phyloP scores from a whole-genome alignment of 2,113 vertebrate genomes.

The Perognathus longimembris region DNA sequence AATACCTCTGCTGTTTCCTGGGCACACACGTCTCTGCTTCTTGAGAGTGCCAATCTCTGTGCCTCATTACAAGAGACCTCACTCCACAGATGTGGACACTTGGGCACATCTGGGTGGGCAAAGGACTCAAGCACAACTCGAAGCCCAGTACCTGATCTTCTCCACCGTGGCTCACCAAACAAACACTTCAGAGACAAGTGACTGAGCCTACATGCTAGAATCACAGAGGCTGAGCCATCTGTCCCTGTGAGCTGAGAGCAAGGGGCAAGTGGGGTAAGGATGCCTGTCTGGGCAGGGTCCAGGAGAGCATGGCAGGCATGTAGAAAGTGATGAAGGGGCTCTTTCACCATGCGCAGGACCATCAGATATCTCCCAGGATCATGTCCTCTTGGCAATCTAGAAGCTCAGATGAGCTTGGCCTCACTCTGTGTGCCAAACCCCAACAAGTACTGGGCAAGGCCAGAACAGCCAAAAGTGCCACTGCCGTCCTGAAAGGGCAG shows the following conservation, averaged over 20 bases:
- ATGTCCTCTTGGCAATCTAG: neutral
- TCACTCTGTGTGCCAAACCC: neutral
- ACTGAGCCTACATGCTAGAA: neutral
- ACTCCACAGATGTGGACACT: neutral
- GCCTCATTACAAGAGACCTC: neutral
- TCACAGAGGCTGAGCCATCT: neutral
- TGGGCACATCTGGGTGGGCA: neutral
- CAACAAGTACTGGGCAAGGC: neutral
- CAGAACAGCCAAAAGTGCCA: neutral
- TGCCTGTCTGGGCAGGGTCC: neutral
- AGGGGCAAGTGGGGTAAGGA: neutral
- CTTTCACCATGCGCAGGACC: neutral
- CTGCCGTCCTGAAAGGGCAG: neutral
- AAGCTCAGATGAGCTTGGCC: neutral
- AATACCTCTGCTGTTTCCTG: neutral
- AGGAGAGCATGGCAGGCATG: neutral
- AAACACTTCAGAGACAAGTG: neutral
- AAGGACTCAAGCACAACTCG: neutral
- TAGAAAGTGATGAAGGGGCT: neutral
- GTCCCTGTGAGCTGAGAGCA: neutral
- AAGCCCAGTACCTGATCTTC: neutral
- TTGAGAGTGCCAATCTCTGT: neutral
- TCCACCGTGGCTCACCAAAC: neutral
- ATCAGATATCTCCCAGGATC: too few species aligned
- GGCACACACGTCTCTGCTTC: neutral